These are phyloP conservation scores for Chrysogorgia sp. DNA, from an alignment of 92 coral and sea anemone genomes.

Conservation along the genomic window DNA sequence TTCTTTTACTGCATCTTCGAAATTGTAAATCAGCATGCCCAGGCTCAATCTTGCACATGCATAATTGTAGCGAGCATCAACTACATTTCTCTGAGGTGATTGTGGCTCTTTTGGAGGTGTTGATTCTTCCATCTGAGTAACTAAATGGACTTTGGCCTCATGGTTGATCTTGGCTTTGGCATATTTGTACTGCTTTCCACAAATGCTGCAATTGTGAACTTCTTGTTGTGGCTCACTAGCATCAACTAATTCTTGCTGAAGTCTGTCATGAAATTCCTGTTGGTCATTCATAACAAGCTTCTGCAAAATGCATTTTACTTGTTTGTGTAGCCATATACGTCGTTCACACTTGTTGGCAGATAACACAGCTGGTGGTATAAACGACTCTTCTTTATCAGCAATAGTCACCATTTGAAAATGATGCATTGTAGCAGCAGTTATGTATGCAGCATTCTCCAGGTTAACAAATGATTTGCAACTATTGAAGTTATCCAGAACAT, in stretches of 20 bases:
- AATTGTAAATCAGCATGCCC: conserved; percentile 58
- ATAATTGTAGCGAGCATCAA: conserved; percentile 36
- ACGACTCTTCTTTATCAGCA: conserved; percentile 10
- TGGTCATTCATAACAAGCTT: conserved; percentile 57
- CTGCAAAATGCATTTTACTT: conserved; percentile 57
- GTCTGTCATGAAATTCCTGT: conserved; percentile 17
- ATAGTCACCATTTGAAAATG: conserved; percentile 54
- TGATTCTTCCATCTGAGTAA: no score
- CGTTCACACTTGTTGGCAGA: conserved; percentile 8
- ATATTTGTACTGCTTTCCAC: no score
- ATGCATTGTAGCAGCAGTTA: conserved; percentile 60
- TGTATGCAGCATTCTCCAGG: no score
- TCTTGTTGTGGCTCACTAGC: no score
- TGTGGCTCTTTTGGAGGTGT: no score
- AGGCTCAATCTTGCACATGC: conserved; percentile 58
- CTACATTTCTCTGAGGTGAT: no score
- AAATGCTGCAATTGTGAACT: no score
- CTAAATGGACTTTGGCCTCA: no score
- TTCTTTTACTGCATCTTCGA: conserved; percentile 69
- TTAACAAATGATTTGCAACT: conserved; percentile 2
- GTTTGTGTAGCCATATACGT: conserved; percentile 56
- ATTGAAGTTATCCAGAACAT: conserved; percentile 74
- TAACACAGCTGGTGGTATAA: no score
- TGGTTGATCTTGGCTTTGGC: no score
- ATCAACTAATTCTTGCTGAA: not conserved